Base-by-base conservation (phyloP, 2,113 vertebrate species). In the Nothobranchius furzeri region DNA sequence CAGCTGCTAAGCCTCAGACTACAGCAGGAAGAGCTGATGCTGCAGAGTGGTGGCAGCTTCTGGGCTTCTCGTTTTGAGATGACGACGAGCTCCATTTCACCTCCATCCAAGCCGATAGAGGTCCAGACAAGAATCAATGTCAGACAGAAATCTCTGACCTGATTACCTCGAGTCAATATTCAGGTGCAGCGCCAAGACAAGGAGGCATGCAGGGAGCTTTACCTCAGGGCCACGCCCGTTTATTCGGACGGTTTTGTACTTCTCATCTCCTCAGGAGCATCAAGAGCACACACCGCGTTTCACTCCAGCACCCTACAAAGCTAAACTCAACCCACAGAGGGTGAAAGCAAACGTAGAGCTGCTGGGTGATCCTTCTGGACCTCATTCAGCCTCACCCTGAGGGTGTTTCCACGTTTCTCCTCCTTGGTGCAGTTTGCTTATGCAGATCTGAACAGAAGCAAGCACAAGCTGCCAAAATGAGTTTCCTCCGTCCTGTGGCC, bases 141-240 rank as follows among this genome's bases (percentile, higher is more conserved):
- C 67, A 65, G 75, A 75, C 75, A 59, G 73, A 36, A 73, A 78
- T 83, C 80, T 79, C 87, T 89, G 48, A 46, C 66, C 82, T 87
- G 79, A 92, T 87, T 81, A 90, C 88, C 81, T 84, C 66, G 20
- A 76, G 53, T 76, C 67, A 46, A 57, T 75, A 75, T 79, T 79
- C 62, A 83, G 84, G 81, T 83, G 66, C 48, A 24, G 73, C 51
- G 57, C 37, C 40, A 78, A 60, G 49, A 60, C 20, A 20, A 25
- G 42, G 63, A 64, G 61, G 75, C 40, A 75, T 83, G 87, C 83
- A 64, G 84, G 82, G 70, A 45, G 76, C 72, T 86, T 82, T 83
- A 77, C 85, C 70, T 64, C 37, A 2, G 65, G 55, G 81, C 81
- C 87, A 89, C 83, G 70, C 88, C 90, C 85, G 68, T 58, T 58